These are phyloP conservation scores for Vespertilio murinus DNA, from an alignment of 2,797 vertebrate species.

Conservation along the genomic window DNA sequence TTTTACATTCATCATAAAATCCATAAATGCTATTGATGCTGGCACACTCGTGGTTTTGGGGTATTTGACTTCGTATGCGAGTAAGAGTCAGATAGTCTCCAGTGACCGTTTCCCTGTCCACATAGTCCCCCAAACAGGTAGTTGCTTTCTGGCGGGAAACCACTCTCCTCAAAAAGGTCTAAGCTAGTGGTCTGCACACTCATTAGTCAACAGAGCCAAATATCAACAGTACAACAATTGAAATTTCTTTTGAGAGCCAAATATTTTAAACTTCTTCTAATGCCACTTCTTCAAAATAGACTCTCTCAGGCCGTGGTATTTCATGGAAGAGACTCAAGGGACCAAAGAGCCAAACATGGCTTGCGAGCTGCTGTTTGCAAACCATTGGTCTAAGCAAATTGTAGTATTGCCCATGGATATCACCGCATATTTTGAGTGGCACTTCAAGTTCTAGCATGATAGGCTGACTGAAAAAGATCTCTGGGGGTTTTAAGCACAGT, in stretches of 20 bases:
- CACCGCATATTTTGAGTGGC: constrained; percentile 82
- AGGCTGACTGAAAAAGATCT: neutral
- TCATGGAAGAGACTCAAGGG: too few relatives aligned
- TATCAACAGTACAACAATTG: too few relatives aligned
- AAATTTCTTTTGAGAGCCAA: too few relatives aligned
- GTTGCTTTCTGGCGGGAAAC: constrained; percentile 98
- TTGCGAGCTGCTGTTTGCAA: too few relatives aligned
- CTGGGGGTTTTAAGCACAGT: neutral
- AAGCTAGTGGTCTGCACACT: too few relatives aligned
- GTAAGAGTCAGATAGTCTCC: constrained; percentile 96
- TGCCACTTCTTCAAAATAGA: too few relatives aligned
- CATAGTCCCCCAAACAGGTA: constrained; percentile 97
- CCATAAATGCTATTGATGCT: constrained; percentile 99
- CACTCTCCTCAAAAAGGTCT: constrained; percentile 97
- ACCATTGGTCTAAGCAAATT: constrained; percentile 91
- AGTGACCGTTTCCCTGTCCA: constrained; percentile 97
- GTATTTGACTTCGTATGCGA: constrained; percentile 99
- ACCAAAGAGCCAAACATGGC: too few relatives aligned
- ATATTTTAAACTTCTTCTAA: too few relatives aligned
- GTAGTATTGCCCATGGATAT: constrained; percentile 98
- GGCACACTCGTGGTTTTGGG: constrained; percentile 98
- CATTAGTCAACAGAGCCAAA: too few relatives aligned
- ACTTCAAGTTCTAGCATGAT: neutral
- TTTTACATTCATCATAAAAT: constrained; percentile 99
- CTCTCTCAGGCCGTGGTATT: too few relatives aligned